A percentile compares a stretch with the other conserved stretches of the same genome.
phyloP scores from a whole-genome alignment of 2,113 vertebrate species.

The Galeopterus variegatus region DNA sequence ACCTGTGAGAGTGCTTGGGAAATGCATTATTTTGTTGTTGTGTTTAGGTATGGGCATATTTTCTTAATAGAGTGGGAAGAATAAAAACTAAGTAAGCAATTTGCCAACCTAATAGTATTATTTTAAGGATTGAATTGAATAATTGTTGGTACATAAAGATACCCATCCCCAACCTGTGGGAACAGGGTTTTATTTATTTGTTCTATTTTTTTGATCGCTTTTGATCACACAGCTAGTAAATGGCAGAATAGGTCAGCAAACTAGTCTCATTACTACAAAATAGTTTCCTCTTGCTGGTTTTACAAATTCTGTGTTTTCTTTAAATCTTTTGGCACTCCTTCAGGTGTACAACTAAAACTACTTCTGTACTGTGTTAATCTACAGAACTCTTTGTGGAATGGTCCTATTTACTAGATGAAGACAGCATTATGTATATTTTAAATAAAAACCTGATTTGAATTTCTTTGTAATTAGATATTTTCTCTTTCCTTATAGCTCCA shows the following conservation, averaged over 20 bases:
- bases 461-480: constrained; percentile 20
- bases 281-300: constrained; percentile 22
- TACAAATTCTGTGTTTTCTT: background rate
- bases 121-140: constrained; percentile 51
- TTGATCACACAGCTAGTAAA: background rate
- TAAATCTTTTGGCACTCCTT: background rate
- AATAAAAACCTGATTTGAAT: background rate
- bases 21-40: background rate
- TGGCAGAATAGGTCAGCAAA: background rate
- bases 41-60: background rate
- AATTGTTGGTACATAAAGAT: background rate
- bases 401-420: background rate
- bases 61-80: background rate
- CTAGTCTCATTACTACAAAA: background rate
- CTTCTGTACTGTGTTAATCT: background rate
- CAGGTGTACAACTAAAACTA: background rate
- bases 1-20: background rate
- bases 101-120: background rate
- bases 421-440: background rate
- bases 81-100: background rate
- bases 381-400: background rate
- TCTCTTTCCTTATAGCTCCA: background rate
- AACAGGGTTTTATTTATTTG: background rate
- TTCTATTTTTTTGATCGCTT: background rate
- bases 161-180: background rate